Conservation (phyloP, 2,888 invertebrate species). For the Drosophila anceps region DNA sequence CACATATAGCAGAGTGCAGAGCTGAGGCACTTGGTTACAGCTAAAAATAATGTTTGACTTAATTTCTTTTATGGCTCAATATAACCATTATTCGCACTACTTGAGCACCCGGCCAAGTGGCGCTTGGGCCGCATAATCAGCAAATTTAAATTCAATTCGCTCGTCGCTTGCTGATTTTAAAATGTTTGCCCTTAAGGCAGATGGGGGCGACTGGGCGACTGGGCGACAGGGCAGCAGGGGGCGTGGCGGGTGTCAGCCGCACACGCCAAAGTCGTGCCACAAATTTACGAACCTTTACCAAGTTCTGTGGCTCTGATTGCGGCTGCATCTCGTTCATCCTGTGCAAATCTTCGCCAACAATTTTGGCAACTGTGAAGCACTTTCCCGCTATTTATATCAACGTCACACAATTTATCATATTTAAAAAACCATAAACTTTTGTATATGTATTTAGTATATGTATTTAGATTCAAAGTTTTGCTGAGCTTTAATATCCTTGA, state of each 20-base stretch:
- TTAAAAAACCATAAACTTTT: constrained; percentile 80
- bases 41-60: constrained; percentile 76
- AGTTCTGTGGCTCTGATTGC: constrained; percentile 8
- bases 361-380: constrained; percentile 51
- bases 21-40: constrained; percentile 19
- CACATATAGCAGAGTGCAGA: constrained; percentile 9
- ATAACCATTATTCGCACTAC: constrained; percentile 81
- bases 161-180: constrained; percentile 51
- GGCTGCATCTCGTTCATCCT: background rate
- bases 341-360: constrained; percentile 9
- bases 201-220: background rate
- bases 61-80: constrained; percentile 81
- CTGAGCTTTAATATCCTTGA: constrained; percentile 31
- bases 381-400: constrained; percentile 65
- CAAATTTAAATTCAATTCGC: constrained; percentile 84
- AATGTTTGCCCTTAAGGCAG: constrained; percentile 17
- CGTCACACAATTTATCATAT: constrained; percentile 84
- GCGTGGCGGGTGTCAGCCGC: constrained; percentile 62
- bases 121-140: constrained; percentile 73
- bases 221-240: constrained; percentile 3
- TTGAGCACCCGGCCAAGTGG: constrained; percentile 44
- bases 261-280: constrained; percentile 49
- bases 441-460: background rate
- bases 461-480: constrained; percentile 9
- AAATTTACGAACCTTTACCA: constrained; percentile 60